Conservation (phyloP, 2,888 invertebrate species). For the Elmis aenea region DNA sequence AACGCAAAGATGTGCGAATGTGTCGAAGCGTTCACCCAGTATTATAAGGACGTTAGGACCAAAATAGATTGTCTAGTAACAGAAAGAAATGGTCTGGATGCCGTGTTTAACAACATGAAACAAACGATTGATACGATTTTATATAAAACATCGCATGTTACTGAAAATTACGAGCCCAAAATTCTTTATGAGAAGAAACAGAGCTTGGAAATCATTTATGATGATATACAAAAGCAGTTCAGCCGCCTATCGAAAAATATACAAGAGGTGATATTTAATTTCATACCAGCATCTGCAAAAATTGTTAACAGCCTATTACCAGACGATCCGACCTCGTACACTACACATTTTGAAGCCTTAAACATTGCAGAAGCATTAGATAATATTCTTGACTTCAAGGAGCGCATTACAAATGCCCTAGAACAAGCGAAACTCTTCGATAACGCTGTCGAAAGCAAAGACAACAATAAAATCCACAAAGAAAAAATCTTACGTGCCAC, state of each 20-base stretch:
- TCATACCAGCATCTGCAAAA: conserved; percentile 21
- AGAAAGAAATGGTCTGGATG: no score
- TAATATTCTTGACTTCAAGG: conserved; percentile 28
- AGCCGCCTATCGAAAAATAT: conserved; percentile 26
- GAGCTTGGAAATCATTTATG: conserved; percentile 28
- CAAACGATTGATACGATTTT: no score
- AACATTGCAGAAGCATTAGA: conserved; percentile 25
- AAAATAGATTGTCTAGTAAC: no score
- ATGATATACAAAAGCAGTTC: conserved; percentile 32
- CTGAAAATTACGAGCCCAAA: no score
- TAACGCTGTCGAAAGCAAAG: conserved; percentile 8
- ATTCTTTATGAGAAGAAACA: no score
- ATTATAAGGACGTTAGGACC: no score
- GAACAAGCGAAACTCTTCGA: conserved; percentile 25
- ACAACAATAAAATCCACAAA: conserved; percentile 10
- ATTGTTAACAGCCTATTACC: conserved; percentile 23
- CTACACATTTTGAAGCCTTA: conserved; percentile 22
- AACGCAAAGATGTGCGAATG: conserved; percentile 1
- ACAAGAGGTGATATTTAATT: conserved; percentile 23
- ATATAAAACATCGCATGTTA: no score
- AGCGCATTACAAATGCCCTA: conserved; percentile 25
- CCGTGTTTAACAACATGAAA: no score
- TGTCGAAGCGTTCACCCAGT: no score
- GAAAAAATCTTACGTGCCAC: conserved; percentile 12
- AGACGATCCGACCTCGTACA: conserved; percentile 28